Conservation (phyloP, 2,888 invertebrate species). For the Calameuta pallipes region DNA sequence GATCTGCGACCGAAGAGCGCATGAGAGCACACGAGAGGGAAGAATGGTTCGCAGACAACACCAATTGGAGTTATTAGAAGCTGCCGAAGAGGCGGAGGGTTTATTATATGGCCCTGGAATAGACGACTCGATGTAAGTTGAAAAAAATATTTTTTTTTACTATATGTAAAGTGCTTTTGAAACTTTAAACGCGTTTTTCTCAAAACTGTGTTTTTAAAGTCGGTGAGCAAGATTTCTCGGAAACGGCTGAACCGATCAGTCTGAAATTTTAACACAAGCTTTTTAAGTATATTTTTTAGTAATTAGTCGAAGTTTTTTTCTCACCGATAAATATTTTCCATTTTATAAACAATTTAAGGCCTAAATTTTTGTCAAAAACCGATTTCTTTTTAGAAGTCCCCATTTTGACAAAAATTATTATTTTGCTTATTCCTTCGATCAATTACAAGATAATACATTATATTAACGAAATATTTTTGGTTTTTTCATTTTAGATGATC, state of each 20-base stretch:
- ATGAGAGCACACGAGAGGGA: conserved; percentile 26
- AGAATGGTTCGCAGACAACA: conserved; percentile 37
- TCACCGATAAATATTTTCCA: conserved; percentile 21
- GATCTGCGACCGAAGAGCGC: conserved; percentile 17
- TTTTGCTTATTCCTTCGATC: too few species aligned
- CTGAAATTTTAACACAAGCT: conserved; percentile 27
- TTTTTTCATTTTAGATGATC: too few species aligned
- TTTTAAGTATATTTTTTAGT: conserved; percentile 25
- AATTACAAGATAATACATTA: too few species aligned
- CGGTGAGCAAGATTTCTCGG: conserved; percentile 27
- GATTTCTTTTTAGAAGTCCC: too few species aligned
- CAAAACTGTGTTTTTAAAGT: conserved; percentile 28
- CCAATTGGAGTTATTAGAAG: conserved; percentile 39
- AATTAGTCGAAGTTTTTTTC: conserved; percentile 24
- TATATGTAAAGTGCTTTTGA: conserved; percentile 5
- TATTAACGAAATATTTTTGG: too few species aligned
- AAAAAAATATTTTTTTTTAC: conserved; percentile 19
- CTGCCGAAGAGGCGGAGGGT: conserved; percentile 34
- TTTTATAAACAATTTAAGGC: conserved; percentile 29
- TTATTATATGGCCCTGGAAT: conserved; percentile 38
- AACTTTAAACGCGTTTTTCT: conserved; percentile 35
- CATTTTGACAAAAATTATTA: too few species aligned
- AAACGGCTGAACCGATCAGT: conserved; percentile 32
- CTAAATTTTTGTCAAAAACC: conserved; percentile 18
- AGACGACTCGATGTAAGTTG: conserved; percentile 36